Evolutionary conservation across 2,797 vertebrate species (phyloP), one percentile per base, ranked within the genome.

Genomic region (Artibeus jamaicensis): DNA sequence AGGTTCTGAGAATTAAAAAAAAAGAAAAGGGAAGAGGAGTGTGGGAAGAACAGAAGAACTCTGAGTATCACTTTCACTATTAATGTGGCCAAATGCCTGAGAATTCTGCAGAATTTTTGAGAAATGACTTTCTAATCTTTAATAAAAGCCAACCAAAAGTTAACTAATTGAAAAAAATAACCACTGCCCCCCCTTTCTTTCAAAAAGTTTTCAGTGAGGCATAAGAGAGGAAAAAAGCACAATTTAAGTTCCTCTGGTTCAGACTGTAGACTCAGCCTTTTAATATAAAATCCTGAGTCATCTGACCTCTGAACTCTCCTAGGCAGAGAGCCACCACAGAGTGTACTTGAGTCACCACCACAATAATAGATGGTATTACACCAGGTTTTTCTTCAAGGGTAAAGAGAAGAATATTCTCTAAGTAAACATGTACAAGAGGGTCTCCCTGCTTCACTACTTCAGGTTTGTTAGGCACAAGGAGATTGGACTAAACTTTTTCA

Each of bases 91-190:
- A 86, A 91, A 93, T 93, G 57, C 96, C 97, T 97, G 74, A 96
- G 77, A 50, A 74, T 39, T 93, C 96, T 97, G 91, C 97, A 97
- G 94, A 98, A 98, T 96, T 96, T 97, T 97, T 98, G 96, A 97
- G 78, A 84, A 53, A 93, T 85, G 76, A 50, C 34, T 91, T 97
- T 97, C 76, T 88, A 86, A 85, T 78, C 92, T 97, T 95, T 39
- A 10, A 92, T 71, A 86, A 93, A 94, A 22, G 32, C 29, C 89
- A 96, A 78, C 34, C 68, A 67, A 97, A 97, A 85, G 16, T 22
- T 70, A 87, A 77, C 19, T 68, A 55, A 94, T 91, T 92, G 18
- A 68, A 70, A 91, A 48, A 92, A 94, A 86, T 42, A 71, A 91
- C 16, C 67, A 82, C 77, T n/a, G 42, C 39, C 48, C 9, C 2